phyloP scores from a whole-genome alignment of 2,113 vertebrate genomes.

The Pseudorasbora parva region DNA sequence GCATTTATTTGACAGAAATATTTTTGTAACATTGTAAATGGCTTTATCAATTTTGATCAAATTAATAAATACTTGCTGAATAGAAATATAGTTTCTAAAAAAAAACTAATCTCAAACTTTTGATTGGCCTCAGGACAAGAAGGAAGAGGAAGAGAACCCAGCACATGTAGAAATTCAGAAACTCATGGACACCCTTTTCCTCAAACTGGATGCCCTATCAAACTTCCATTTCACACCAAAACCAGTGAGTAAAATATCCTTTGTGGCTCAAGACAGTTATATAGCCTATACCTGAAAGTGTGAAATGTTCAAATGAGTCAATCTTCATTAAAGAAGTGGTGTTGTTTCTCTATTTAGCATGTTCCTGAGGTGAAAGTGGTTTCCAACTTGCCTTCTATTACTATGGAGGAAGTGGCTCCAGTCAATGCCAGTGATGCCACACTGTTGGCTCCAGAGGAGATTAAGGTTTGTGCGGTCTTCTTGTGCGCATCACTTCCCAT shows the following conservation, averaged over 20 bases:
- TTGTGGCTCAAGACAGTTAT: background rate
- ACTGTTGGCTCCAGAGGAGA: slow-evolving; percentile 91
- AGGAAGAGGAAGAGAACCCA: slow-evolving; percentile 87
- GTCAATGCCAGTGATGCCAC: slow-evolving; percentile 86
- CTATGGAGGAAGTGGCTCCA: slow-evolving; percentile 95
- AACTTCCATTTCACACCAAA: slow-evolving; percentile 97
- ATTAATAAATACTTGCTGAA: background rate
- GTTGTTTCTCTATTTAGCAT: slow-evolving; percentile 72
- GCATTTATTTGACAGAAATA: background rate
- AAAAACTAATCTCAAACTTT: background rate
- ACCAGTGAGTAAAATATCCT: slow-evolving; percentile 76
- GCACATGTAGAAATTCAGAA: slow-evolving; percentile 92
- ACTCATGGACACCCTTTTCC: slow-evolving; percentile 91
- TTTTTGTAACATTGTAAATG: background rate
- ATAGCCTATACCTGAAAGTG: background rate
- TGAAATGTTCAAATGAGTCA: background rate
- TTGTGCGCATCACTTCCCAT: slow-evolving; percentile 9
- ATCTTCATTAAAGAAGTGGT: background rate
- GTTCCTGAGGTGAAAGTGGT: slow-evolving; percentile 93
- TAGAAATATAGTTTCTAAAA: background rate
- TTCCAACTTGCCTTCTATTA: slow-evolving; percentile 90
- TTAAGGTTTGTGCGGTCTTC: slow-evolving; percentile 81
- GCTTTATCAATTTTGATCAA: background rate
- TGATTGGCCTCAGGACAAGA: slow-evolving; percentile 79
- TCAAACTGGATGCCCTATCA: slow-evolving; percentile 92